Base-by-base conservation (phyloP, 2,113 vertebrate genomes). In the Alces alces region DNA sequence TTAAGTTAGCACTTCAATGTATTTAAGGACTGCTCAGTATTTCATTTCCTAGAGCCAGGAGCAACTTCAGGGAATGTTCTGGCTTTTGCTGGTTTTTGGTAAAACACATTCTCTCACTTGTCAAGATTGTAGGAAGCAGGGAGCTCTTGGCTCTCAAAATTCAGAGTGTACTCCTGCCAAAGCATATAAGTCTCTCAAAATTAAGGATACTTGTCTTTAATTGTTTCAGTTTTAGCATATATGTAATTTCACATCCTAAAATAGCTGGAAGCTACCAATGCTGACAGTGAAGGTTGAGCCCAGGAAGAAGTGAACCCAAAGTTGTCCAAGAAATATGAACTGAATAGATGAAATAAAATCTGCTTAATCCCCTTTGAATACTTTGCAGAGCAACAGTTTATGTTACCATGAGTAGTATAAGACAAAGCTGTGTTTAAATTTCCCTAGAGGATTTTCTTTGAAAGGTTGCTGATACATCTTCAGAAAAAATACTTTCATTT, bases 71-170 rank as follows among this genome's bases (percentile, higher is more conserved):
- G 52, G 58, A 95, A 83, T 91, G 36, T 91, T 95, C 78, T 92
- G 39, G 23, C 50, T 91, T 98, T 93, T 96, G 55, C 80, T 93
- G 93, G 87, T 94, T 98, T 98, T 93, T 97, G 89, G 43, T 95
- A 89, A 92, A 97, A 83, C 45, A 66, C 16, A 90, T 98, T 97
- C 17, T 93, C 66, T 95, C 79, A 96, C 86, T 98, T 98, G 98
- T 98, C 95, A 96, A 82, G 66, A 55, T 96, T 98, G 96, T 98
- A 98, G 96, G 76, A 96, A 97, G 82, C 86, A 97, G 98, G 97
- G 70, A 98, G 79, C 88, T 25, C 93, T 98, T 98, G 97, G 97
- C 96, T 96, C 52, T 88, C 30, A 79, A 80, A 78, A 96, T 86
- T 7, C 83, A 96, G 73, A 96, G 83, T 86, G 45, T 88, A 2